Conservation (phyloP, 2,113 vertebrate species). For the Poecilia latipinna region DNA sequence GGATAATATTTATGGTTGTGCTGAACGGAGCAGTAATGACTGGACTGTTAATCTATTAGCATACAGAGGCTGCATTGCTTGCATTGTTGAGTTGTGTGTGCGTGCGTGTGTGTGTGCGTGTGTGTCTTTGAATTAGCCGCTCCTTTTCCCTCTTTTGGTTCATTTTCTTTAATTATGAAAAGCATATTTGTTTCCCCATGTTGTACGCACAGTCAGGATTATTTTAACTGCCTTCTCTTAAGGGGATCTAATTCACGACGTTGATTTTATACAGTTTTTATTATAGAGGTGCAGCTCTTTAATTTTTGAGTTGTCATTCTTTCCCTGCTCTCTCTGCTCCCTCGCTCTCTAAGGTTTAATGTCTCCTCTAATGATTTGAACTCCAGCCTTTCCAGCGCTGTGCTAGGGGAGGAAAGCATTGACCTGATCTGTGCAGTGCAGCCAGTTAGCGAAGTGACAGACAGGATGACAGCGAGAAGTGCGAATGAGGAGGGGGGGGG, state of each 20-base stretch:
- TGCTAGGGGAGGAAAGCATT: conserved; percentile 3
- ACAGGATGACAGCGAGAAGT: conserved; percentile 4
- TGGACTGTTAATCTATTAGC: conserved; percentile 61
- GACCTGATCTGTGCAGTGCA: conserved; percentile 21
- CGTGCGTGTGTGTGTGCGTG: background rate
- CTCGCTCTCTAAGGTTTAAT: conserved; percentile 35
- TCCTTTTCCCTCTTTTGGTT: conserved; percentile 18
- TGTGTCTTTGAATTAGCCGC: conserved; percentile 10
- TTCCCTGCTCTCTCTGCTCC: conserved; percentile 6
- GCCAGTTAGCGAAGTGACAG: conserved; percentile 6
- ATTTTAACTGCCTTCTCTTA: background rate
- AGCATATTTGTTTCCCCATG: background rate
- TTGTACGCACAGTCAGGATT: background rate
- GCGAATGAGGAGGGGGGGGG: background rate
- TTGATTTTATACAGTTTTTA: conserved; percentile 21
- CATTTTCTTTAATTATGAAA: conserved; percentile 6
- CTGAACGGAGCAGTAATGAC: conserved; percentile 61
- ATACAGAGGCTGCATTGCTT: conserved; percentile 59
- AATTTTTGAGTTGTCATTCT: conserved; percentile 4
- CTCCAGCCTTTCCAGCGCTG: conserved; percentile 26
- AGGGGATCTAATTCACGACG: background rate
- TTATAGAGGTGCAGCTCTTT: conserved; percentile 9
- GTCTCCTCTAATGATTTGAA: conserved; percentile 56
- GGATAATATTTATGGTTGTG: conserved; percentile 60
- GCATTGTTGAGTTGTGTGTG: conserved; percentile 46